Evolutionary conservation across 2,797 vertebrate genomes (phyloP).

Genomic region (Percopsis omiscomaycus): DNA sequence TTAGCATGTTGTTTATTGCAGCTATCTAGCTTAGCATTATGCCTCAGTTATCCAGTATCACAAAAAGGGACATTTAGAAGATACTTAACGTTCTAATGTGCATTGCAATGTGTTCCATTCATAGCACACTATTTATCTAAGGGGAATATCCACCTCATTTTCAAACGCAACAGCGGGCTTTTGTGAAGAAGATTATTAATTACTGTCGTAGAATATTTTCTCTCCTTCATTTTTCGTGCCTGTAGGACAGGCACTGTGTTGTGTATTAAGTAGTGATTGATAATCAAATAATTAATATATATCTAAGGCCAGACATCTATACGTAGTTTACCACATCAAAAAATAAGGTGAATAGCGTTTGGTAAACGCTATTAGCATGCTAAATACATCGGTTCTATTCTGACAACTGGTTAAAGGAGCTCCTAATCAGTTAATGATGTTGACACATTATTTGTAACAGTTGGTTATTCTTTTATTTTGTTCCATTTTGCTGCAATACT

Average conservation of each 20-base stretch:
- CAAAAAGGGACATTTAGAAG: conserved; percentile 38
- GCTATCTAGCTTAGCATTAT: conserved; percentile 24
- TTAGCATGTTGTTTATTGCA: conserved; percentile 8
- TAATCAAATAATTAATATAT: too few relatives aligned
- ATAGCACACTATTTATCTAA: conserved; percentile 6
- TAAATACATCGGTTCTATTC: conserved; percentile 28
- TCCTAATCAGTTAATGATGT: conserved; percentile 39
- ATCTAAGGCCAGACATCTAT: too few relatives aligned
- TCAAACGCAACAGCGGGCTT: too few relatives aligned
- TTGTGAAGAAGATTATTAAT: too few relatives aligned
- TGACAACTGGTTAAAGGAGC: conserved; percentile 26
- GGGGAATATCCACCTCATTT: background rate
- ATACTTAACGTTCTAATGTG: conserved; percentile 37
- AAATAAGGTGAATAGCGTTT: conserved; percentile 18
- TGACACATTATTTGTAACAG: conserved; percentile 28
- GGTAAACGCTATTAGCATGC: conserved; percentile 27
- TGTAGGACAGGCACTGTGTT: too few relatives aligned
- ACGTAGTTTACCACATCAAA: too few relatives aligned
- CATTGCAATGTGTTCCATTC: conserved; percentile 28
- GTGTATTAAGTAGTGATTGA: too few relatives aligned
- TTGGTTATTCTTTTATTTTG: conserved; percentile 16
- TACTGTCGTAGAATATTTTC: too few relatives aligned
- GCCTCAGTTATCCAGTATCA: conserved; percentile 38
- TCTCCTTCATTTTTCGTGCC: too few relatives aligned
- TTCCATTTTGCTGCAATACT: conserved; percentile 18